Evolutionary conservation across 2,797 vertebrate species (phyloP), one percentile per base, ranked within the genome.

Genomic region (Sebastolobus altivelis): DNA sequence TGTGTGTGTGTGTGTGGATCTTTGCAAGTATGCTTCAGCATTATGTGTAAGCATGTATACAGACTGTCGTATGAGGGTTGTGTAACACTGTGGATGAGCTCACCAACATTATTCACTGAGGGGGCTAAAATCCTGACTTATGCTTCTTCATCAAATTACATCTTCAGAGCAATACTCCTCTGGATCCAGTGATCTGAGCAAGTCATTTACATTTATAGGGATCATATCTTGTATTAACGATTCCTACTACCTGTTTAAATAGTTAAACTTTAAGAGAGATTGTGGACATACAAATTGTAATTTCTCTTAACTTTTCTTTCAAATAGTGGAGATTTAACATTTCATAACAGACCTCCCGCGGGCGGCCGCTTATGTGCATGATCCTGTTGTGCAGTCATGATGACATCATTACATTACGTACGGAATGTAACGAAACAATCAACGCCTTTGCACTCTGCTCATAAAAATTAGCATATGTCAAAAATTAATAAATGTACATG

Each of bases 41-140:
- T 54, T 11, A 49, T 8, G 13, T 65, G 37, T 18, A 29, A 65
- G 62, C 62, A 43, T 43, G 62, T 25, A 33, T 66, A 9, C 6
- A 63, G n/a, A 20, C 2, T 71, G 52, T 40, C 37, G n/a, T 67
- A 3, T 54, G 40, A 12, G 14, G 4, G 18, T 11, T 70, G 46
- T 59, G 16, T 46, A 33, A 63, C 46, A 56, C 43, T 71, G 18
- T 38, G 40, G 76, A 63, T 68, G 58, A 82, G 60, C 58, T 69
- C 37, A 38, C 8, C 31, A 22, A 43, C 56, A 71, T 43, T 27
- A 59, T 49, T 60, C 22, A 38, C 18, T 16, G 31, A 54, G 20
- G 58, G 5, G 59, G 52, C 14, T 33, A 46, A 40, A 69, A 29
- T 52, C 31, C 16, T 5, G 12, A 52, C 1, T 9, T 27, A 13